Evolutionary conservation across 2,797 vertebrate species (phyloP).

Genomic region (Carcharodon carcharias): DNA sequence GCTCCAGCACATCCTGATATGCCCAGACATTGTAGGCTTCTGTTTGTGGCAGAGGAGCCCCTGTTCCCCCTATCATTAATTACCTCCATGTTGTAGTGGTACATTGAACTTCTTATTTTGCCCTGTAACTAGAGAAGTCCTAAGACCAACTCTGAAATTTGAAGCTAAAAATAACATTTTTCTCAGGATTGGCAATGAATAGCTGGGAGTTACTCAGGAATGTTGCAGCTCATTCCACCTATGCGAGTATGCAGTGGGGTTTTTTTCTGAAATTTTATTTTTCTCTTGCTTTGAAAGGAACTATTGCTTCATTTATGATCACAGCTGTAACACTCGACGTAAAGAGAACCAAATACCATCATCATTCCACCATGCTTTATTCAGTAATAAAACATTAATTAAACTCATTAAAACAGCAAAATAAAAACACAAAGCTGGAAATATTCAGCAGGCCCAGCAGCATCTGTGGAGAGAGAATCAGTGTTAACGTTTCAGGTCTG

Average conservation of each 20-base stretch:
- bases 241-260: neutral
- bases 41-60: neutral
- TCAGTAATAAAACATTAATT: neutral
- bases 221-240: neutral
- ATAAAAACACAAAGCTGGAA: neutral
- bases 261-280: neutral
- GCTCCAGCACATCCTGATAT: neutral
- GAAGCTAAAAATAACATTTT: neutral
- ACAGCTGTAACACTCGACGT: neutral
- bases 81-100: neutral
- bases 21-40: neutral
- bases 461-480: neutral
- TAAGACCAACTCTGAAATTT: neutral
- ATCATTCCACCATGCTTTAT: neutral
- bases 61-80: neutral
- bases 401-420: constrained; percentile 6
- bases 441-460: neutral
- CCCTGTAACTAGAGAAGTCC: neutral
- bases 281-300: constrained; percentile 6
- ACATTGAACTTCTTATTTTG: neutral
- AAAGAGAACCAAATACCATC: neutral
- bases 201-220: neutral
- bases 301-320: neutral
- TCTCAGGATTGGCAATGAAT: neutral
- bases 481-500: neutral